These are phyloP conservation scores for Paguma larvata DNA, from an alignment of 2,797 vertebrate species.

Conservation along the genomic window DNA sequence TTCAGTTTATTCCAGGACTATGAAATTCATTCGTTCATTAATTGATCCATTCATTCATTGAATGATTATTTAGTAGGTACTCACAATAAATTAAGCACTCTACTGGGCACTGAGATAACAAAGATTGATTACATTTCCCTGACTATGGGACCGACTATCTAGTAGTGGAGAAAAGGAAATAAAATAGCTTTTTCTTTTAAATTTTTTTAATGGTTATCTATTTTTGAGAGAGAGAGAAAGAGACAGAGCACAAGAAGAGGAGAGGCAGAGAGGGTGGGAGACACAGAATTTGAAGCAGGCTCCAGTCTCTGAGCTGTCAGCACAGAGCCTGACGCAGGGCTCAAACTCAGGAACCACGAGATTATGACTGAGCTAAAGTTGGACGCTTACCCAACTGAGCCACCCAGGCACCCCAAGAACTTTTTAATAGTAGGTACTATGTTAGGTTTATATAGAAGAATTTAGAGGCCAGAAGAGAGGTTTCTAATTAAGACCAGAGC, in stretches of 20 bases:
- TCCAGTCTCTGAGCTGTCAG: no score
- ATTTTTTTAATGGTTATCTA: no score
- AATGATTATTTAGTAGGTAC: background rate
- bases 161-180: background rate
- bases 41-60: background rate
- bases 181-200: background rate
- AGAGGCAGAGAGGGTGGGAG: no score
- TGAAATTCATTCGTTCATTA: conserved; percentile 44
- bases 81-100: background rate
- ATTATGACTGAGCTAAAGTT: no score
- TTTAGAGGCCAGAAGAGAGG: background rate
- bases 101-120: background rate
- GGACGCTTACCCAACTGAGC: no score
- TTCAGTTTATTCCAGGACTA: conserved; percentile 26
- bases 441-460: conserved; percentile 15
- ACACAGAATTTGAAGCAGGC: no score
- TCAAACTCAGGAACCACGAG: no score
- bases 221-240: no score
- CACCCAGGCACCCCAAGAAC: background rate
- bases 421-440: background rate
- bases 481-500: background rate
- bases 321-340: no score
- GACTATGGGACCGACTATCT: background rate
- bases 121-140: background rate
- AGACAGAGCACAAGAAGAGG: no score